Evolutionary conservation across 2,888 invertebrate species (phyloP).

Genomic region (Himalopsyche kuldschensis): DNA sequence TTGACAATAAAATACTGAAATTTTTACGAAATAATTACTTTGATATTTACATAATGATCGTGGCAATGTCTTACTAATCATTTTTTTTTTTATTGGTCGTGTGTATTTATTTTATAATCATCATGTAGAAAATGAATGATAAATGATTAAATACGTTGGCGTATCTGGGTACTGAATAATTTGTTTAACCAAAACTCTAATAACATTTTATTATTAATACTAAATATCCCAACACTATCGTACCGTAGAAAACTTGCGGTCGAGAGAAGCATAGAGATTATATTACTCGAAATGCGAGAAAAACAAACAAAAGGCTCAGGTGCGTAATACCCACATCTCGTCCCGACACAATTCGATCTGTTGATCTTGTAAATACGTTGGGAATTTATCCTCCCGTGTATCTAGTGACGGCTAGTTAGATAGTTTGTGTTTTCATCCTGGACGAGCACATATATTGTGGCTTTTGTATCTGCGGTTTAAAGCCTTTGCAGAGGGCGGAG

Average conservation of each 20-base stretch:
- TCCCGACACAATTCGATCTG: neutral
- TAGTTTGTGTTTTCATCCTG: neutral
- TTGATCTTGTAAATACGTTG: neutral
- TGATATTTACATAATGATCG: no score
- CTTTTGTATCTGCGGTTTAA: neutral
- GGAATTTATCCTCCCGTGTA: neutral
- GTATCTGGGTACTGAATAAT: no score
- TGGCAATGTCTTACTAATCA: no score
- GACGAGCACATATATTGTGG: neutral
- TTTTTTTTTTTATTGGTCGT: no score
- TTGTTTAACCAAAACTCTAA: no score
- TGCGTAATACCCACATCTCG: neutral
- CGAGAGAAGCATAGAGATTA: neutral
- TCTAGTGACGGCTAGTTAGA: neutral
- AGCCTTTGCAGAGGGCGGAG: neutral
- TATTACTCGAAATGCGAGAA: neutral
- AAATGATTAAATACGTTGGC: no score
- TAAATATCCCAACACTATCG: no score
- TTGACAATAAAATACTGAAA: no score
- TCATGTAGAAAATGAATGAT: no score
- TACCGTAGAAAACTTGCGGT: neutral
- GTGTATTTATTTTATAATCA: no score
- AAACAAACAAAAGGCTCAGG: neutral
- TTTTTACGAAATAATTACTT: no score
- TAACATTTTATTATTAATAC: no score